Evolutionary conservation across 2,888 invertebrate species (phyloP), one percentile per base, ranked within the genome.

Genomic region (Eumerus sabulonum): DNA sequence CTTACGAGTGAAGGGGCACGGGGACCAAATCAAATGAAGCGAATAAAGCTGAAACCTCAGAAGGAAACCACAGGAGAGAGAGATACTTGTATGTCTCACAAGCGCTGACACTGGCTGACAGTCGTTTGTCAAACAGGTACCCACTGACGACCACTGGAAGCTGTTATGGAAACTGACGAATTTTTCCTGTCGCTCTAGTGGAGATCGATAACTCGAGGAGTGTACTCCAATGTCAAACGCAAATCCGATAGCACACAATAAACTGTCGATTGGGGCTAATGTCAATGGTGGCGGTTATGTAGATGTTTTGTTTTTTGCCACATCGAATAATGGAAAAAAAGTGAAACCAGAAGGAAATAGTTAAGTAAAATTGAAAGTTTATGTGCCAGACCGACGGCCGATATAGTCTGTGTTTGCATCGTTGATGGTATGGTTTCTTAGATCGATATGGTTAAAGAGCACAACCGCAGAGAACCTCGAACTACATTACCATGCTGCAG

Each of bases 71-170:
- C 63, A 74, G 48, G 42, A 57, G 27, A 27, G 27, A 12, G 47
- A 64, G 47, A 72, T 60, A 73, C 63, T 27, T 4, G 2, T 4
- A 47, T 74, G 59, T 63, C 63, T 74, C 53, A 60, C 59, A 63
- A 73, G 73, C 68, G 74, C 64, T 79, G 79, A 74, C 68, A 74
- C 68, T 54, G 63, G 63, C 63, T 74, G 74, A 57, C 79, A 68
- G 63, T 74, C 54, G 68, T 74, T 59, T 79, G 79, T 79, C 79
- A 74, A 68, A 42, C 59, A 74, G 79, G 68, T 68, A 74, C 63
- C 57, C 53, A 72, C 16, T 48, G 45, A 59, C 56, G 48, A 27
- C 27, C 27, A 27, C 42, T 60, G 51, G 59, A 59, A 47, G 45
- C 35, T 38, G 64, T 64, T 64, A 44, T 60, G 51, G 59, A 59